phyloP scores from a whole-genome alignment of 2,888 invertebrate species.

The Amphipyra tragopoginis region DNA sequence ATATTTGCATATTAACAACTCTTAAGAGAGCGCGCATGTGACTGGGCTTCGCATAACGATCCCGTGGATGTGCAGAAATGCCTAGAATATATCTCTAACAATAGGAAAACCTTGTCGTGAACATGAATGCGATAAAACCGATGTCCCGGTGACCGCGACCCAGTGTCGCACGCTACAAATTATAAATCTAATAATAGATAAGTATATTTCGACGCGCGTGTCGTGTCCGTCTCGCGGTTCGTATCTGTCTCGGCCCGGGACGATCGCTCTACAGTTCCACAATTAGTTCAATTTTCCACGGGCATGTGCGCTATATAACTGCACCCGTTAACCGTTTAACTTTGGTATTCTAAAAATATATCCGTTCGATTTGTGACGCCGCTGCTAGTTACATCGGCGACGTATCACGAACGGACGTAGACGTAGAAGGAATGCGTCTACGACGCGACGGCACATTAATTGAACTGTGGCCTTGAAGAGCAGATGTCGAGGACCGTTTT shows the following conservation, averaged over 20 bases:
- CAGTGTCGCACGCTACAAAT: neutral
- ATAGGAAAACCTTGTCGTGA: neutral
- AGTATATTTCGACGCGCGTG: neutral
- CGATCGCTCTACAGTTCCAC: neutral
- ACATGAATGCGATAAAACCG: neutral
- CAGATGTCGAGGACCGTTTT: neutral
- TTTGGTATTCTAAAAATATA: constrained; percentile 2
- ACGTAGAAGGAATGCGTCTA: neutral
- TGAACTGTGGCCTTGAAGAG: neutral
- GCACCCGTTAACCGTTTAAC: neutral
- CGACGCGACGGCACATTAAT: neutral
- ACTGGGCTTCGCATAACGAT: too few species aligned
- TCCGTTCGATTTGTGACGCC: neutral
- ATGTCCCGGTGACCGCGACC: neutral
- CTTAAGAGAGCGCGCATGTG: neutral
- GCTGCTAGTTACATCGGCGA: neutral
- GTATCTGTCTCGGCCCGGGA: too few species aligned
- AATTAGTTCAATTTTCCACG: constrained; percentile 4
- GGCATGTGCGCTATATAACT: neutral
- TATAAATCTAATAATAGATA: neutral
- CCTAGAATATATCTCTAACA: neutral
- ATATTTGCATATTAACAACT: constrained; percentile 33
- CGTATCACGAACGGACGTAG: neutral
- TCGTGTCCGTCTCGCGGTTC: neutral
- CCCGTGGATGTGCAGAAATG: neutral